Evolutionary conservation across 1,140 invertebrate genomes (phyloP), one percentile per base, ranked within the genome.

Genomic region (Heliconius hermathena): DNA sequence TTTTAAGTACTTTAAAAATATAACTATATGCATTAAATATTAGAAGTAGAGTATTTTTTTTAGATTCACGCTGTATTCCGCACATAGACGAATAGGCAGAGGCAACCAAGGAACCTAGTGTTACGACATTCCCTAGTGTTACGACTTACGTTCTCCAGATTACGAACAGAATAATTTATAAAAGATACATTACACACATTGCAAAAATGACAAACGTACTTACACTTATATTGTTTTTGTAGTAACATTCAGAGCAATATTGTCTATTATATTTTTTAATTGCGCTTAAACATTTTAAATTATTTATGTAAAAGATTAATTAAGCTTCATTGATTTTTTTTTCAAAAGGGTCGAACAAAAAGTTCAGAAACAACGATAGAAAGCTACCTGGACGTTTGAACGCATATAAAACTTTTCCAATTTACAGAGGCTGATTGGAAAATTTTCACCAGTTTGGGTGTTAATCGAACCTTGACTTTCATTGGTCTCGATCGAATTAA

Each of bases 391-490:
- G 91, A 93, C 90, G 91, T 92, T 94, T 90, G 88, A 93, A 91
- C 89, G 91, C 89, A 93, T 91, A 94, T 94, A 93, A 94, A 94
- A 93, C 90, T 94, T 94, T 93, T 94, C 93, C 90, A 94, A 94
- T 94, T 93, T 94, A 93, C 87, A 89, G 90, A 87, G 89, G 89
- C 89, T 93, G 91, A 93, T 94, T 94, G 91, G 92, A 92, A 93
- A 94, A 92, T 94, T 94, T 93, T 92, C 89, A 83, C 83, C 90
- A 87, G 88, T 93, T 92, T 88, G 88, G 89, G 89, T 92, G 91
- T 93, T 94, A 93, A 93, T 91, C 89, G 90, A 90, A 90, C 85
- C 91, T 90, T 90, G 89, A 90, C 91, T 90, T 90, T 84, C 84
- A 84, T 85, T 84, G 82, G 89, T 84, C 86, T 90, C 80, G 74